These are phyloP conservation scores for Herminia tarsipennalis DNA, from an alignment of 2,888 invertebrate species.

Conservation along the genomic window DNA sequence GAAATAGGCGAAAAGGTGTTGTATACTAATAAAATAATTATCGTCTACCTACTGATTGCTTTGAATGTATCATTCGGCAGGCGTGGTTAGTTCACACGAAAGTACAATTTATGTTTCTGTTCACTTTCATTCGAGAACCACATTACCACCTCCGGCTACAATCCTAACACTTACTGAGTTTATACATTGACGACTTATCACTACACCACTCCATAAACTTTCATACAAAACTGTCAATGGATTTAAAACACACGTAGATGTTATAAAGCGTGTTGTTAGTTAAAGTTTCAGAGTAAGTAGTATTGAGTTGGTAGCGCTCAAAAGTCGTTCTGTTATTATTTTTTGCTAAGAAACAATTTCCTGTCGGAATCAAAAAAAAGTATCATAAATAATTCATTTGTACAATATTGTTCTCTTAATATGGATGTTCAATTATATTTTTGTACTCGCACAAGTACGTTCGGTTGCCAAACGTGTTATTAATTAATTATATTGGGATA, in stretches of 20 bases:
- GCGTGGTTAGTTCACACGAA: conserved; percentile 78
- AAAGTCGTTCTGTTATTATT: conserved; percentile 57
- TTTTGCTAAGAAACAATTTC: conserved; percentile 68
- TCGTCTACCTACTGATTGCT: conserved; percentile 62
- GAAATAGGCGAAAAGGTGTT: conserved; percentile 71
- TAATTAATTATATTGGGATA: background rate
- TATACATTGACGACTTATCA: conserved; percentile 12
- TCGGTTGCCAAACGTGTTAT: background rate
- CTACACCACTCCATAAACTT: conserved; percentile 3
- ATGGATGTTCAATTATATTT: conserved; percentile 12
- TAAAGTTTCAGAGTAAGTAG: conserved; percentile 14
- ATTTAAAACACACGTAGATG: background rate
- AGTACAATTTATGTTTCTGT: conserved; percentile 60
- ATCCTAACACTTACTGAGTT: background rate
- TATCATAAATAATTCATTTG: conserved; percentile 43
- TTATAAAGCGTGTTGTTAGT: background rate
- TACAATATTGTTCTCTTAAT: conserved; percentile 55
- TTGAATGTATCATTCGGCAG: conserved; percentile 62
- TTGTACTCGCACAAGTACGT: conserved; percentile 2
- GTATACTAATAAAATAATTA: conserved; percentile 81
- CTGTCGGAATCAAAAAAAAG: conserved; percentile 56
- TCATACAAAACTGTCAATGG: conserved; percentile 6
- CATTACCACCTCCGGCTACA: background rate
- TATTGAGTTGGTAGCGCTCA: conserved; percentile 58
- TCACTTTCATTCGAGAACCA: conserved; percentile 9